Base-by-base conservation (phyloP, 2,888 invertebrate genomes). In the Cephus spinipes region DNA sequence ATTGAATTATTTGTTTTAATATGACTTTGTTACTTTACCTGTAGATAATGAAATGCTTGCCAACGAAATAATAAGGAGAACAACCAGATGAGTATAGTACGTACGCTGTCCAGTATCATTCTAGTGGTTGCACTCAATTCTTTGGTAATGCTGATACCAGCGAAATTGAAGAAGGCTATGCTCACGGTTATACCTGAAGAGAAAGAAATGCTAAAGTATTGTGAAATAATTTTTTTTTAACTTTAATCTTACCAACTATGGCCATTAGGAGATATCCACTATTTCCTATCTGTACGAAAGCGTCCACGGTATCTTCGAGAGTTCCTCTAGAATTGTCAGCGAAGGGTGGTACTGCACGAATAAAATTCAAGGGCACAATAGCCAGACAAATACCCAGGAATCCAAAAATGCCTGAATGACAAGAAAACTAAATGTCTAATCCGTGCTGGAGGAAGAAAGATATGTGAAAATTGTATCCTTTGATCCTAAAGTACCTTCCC, bases 131-230 rank as follows among this genome's bases (percentile, higher is more conserved):
- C 98, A 1, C 97, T 98, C 87, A 98, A 94, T 91, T 98, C 97
- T 92, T 98, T 98, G 0, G 98, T 97, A 4, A 99, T 96, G 88
- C 96, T 96, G 82, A 98, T 95, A 12, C 98, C 98, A 82, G 97
- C 95, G 91, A 97, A 98, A 91, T 97, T 98, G 93, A 98, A 98
- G 92, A 98, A 96, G 0, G 98, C 97, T 83, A 98, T 98, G 76
- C 97, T 97, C 34, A 97, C 87, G 33, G 96, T 93, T 2, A 96
- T 97, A 79, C 96, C 97, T 94, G 92, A 69, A 84, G 93, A 90
- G 75, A 15, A 55, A 73, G 35, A 80, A 69, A 30, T 73, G 76
- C 12, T 3, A 3, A 33, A 33, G 23, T 68, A 73, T n/a, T 78
- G 33, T 23, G 73, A 69, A 75, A 77, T 69, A 68, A 71, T 11